Evolutionary conservation across 2,797 vertebrate genomes (phyloP).

Genomic region (Linurgus olivaceus): DNA sequence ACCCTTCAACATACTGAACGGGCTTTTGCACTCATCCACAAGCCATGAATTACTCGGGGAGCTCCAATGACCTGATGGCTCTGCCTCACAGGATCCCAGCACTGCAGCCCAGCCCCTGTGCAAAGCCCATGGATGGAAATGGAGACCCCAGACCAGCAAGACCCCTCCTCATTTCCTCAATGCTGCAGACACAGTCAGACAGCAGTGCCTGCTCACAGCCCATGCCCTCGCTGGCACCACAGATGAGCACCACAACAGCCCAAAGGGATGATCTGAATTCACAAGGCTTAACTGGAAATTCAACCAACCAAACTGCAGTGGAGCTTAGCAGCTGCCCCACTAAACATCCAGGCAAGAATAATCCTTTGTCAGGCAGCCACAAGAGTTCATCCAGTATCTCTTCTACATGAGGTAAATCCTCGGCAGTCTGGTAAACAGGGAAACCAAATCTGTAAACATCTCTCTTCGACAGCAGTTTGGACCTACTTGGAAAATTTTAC

Average conservation of each 20-base stretch:
- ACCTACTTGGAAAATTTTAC: background rate
- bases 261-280: background rate
- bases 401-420: background rate
- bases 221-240: fast-evolving
- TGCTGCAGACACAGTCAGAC: fast-evolving
- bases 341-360: background rate
- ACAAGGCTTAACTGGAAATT: background rate
- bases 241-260: background rate
- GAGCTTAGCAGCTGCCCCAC: background rate
- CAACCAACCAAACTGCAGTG: background rate
- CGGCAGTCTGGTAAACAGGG: background rate
- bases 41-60: background rate
- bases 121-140: background rate
- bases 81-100: background rate
- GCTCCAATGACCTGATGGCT: fast-evolving
- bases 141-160: fast-evolving
- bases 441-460: background rate
- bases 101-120: background rate
- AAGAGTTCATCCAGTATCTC: background rate
- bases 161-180: fast-evolving
- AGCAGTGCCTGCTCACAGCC: background rate
- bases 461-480: background rate
- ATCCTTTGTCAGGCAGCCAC: background rate
- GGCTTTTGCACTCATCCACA: background rate
- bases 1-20: fast-evolving